Conservation (phyloP, 2,888 invertebrate species). For the Argynnis bischoffii region DNA sequence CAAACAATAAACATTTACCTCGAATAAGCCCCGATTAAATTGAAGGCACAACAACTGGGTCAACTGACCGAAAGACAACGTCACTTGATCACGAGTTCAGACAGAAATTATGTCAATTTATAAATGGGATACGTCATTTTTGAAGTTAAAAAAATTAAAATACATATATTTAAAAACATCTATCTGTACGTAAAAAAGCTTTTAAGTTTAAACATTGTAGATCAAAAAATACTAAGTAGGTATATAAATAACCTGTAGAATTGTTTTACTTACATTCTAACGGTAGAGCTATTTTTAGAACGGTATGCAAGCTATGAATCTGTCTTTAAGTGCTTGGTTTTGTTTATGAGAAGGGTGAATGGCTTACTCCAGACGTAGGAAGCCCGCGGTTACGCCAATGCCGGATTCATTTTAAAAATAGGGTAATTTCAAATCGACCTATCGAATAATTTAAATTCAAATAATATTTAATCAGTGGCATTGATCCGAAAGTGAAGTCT, state of each 20-base stretch:
- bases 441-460: background rate
- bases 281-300: slow-evolving; percentile 65
- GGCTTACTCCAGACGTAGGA: slow-evolving; percentile 58
- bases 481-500: no score
- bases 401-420: slow-evolving; percentile 48
- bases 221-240: slow-evolving; percentile 16
- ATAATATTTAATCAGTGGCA: background rate
- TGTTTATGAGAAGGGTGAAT: slow-evolving; percentile 71
- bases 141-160: background rate
- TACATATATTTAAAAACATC: background rate
- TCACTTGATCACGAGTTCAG: slow-evolving; percentile 20
- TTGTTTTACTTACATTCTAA: slow-evolving; percentile 37
- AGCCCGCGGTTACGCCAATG: slow-evolving; percentile 55
- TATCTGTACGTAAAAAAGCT: background rate
- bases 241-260: slow-evolving; percentile 30
- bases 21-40: slow-evolving; percentile 48
- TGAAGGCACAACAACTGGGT: slow-evolving; percentile 47
- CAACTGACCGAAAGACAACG: slow-evolving; percentile 39
- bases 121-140: background rate
- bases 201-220: background rate
- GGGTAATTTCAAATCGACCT: background rate
- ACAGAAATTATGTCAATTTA: slow-evolving; percentile 13
- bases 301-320: slow-evolving; percentile 58
- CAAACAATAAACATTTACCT: slow-evolving; percentile 45
- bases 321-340: slow-evolving; percentile 66